Evolutionary conservation across 2,113 vertebrate species (phyloP).

Genomic region (Centropus unirufus): DNA sequence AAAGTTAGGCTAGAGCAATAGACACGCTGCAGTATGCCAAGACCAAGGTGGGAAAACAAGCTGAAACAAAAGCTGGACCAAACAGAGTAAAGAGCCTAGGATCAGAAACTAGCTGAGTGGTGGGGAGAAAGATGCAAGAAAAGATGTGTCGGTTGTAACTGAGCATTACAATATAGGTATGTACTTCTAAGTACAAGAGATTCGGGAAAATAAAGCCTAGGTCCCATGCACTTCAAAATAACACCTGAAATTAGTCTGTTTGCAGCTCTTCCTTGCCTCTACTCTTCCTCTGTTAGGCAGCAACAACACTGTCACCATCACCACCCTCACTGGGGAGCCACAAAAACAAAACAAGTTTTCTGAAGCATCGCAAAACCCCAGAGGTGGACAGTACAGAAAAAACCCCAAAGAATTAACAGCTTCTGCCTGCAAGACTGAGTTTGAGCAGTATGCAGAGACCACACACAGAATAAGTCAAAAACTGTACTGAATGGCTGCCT

Average conservation of each 20-base stretch:
- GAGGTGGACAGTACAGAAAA: neutral
- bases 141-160: neutral
- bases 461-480: slow-evolving; percentile 8
- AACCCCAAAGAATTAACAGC: neutral
- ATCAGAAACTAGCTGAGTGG: neutral
- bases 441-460: neutral
- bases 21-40: neutral
- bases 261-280: neutral
- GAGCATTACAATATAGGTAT: neutral
- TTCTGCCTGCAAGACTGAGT: neutral
- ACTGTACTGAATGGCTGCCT: neutral
- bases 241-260: neutral
- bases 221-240: neutral
- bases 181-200: neutral
- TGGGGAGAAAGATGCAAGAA: neutral
- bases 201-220: neutral
- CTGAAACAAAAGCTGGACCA: neutral
- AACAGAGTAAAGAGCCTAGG: neutral
- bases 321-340: neutral
- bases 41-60: neutral
- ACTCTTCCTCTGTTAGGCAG: neutral
- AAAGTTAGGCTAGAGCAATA: neutral
- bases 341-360: neutral
- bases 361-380: neutral
- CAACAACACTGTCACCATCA: neutral